A percentile compares a stretch with the other conserved stretches of the same genome.
These are phyloP conservation scores for Florisuga fusca DNA, from an alignment of 2,797 vertebrate genomes.

Conservation along the genomic window DNA sequence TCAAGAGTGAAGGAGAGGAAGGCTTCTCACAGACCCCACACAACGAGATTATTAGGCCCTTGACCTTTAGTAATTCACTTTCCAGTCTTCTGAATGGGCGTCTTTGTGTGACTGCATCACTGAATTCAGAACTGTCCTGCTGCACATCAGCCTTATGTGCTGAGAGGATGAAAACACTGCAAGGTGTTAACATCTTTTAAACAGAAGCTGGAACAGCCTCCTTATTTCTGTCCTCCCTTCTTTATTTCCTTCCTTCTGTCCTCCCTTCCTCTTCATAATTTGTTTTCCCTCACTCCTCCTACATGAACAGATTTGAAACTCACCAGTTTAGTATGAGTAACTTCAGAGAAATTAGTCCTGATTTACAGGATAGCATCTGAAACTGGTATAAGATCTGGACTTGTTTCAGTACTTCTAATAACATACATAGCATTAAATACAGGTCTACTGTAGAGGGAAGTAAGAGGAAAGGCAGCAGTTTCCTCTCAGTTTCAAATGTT, in stretches of 20 bases:
- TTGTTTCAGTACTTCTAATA: background rate
- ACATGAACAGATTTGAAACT: background rate
- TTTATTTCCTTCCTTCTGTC: background rate
- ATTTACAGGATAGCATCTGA: background rate
- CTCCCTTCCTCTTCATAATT: background rate
- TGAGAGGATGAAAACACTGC: background rate
- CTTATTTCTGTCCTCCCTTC: background rate
- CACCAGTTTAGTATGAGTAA: background rate
- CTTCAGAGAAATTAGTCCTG: background rate
- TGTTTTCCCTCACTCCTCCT: slow-evolving; percentile 2
- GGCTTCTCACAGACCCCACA: background rate
- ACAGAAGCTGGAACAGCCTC: background rate
- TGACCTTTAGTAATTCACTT: background rate
- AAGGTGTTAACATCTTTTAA: background rate
- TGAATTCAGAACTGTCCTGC: background rate
- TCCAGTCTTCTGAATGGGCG: background rate
- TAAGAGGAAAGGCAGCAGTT: background rate
- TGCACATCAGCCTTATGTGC: background rate
- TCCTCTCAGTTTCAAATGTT: background rate
- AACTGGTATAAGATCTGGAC: background rate
- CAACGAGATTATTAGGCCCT: background rate
- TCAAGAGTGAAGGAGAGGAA: background rate
- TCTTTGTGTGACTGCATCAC: background rate
- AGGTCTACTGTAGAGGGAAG: background rate
- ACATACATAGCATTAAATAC: background rate